Conservation (phyloP, 2,797 vertebrate species). For the Enteromius unitaeniatus region DNA sequence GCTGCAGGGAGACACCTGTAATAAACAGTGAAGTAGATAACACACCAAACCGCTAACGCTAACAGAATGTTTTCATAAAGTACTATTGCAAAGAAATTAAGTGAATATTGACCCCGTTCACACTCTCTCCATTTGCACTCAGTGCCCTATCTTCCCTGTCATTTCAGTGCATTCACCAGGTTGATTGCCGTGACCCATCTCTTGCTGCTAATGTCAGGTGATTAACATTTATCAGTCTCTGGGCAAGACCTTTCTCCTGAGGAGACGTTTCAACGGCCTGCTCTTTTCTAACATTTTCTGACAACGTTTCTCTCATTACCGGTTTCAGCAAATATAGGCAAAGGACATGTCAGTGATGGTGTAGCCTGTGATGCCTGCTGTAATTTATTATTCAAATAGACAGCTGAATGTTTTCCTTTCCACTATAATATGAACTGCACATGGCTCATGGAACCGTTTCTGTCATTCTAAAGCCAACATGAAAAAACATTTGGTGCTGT, state of each 20-base stretch:
- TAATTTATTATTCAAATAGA: constrained; percentile 30
- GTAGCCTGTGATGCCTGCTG: constrained; percentile 31
- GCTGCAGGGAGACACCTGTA: constrained; percentile 19
- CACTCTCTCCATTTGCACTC: constrained; percentile 30
- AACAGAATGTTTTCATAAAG: constrained; percentile 26
- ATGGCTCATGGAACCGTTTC: not conserved
- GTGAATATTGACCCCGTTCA: constrained; percentile 40
- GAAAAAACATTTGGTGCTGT: not conserved
- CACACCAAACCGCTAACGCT: not conserved
- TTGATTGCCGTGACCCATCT: constrained; percentile 61
- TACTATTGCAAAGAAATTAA: constrained; percentile 17
- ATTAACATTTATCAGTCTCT: constrained; percentile 84
- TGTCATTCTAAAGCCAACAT: not conserved
- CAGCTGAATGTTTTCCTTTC: constrained; percentile 18
- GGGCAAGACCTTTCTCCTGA: constrained; percentile 74
- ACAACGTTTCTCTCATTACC: constrained; percentile 69
- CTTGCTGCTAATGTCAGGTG: constrained; percentile 74
- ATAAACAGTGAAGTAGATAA: constrained; percentile 21
- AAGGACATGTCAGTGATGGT: constrained; percentile 40
- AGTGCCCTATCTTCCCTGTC: constrained; percentile 50
- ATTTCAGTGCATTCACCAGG: constrained; percentile 49
- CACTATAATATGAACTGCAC: not conserved
- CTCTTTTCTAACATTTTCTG: constrained; percentile 66
- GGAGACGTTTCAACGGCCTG: constrained; percentile 68
- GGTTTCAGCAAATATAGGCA: constrained; percentile 23